These are phyloP conservation scores for Agrochola lychnidis DNA, from an alignment of 2,888 invertebrate genomes.

Conservation along the genomic window DNA sequence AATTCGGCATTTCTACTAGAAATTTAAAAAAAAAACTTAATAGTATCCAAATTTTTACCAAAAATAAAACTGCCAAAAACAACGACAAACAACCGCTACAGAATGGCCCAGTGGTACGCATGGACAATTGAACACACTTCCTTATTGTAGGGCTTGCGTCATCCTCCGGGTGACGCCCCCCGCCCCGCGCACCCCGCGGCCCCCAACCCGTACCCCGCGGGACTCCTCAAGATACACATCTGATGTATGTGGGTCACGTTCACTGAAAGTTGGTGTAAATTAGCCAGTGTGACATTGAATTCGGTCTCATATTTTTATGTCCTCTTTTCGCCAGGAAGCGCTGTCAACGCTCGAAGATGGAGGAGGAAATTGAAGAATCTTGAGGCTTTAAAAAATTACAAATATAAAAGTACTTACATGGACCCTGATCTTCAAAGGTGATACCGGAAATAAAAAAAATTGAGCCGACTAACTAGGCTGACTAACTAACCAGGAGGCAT, in stretches of 20 bases:
- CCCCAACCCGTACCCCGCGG: constrained; percentile 24
- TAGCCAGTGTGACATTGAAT: constrained; percentile 44
- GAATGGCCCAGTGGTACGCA: constrained; percentile 73
- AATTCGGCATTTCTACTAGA: neutral
- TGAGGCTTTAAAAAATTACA: neutral
- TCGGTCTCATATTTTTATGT: constrained; percentile 5
- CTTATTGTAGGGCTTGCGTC: constrained; percentile 84
- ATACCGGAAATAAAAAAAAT: neutral
- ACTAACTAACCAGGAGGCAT: neutral
- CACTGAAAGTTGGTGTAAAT: constrained; percentile 49
- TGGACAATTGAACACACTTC: constrained; percentile 84
- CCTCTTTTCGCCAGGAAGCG: constrained; percentile 29
- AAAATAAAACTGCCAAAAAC: neutral
- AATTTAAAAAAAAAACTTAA: too few species aligned
- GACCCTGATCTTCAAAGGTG: neutral
- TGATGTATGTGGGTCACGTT: constrained; percentile 43
- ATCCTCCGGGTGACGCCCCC: constrained; percentile 66
- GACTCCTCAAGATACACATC: constrained; percentile 46
- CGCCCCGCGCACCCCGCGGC: constrained; percentile 22
- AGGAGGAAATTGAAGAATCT: constrained; percentile 17
- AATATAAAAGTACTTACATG: neutral
- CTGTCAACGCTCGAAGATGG: neutral
- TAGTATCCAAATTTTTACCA: too few species aligned
- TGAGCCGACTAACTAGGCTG: neutral
- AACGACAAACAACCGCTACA: constrained; percentile 22